Conservation (phyloP, 2,888 invertebrate species). For the Acleris cristana region DNA sequence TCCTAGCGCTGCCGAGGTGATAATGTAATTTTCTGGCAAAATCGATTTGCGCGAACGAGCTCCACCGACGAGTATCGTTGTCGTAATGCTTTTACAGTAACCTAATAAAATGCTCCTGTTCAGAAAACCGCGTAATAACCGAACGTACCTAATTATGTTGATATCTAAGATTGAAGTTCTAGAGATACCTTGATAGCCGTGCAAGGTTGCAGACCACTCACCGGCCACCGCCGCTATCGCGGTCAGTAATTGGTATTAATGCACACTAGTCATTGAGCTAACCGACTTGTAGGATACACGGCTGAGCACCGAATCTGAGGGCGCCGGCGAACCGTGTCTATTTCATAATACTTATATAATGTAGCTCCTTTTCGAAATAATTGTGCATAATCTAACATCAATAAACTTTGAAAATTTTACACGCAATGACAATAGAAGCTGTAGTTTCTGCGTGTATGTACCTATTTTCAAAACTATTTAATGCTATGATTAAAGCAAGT, state of each 20-base stretch:
- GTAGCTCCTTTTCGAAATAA: conserved; percentile 4
- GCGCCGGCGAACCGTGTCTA: conserved; percentile 55
- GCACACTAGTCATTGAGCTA: conserved; percentile 58
- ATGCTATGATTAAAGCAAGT: conserved; percentile 11
- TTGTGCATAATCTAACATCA: background rate
- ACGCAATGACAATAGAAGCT: background rate
- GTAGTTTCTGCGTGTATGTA: background rate
- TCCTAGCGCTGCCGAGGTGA: conserved; percentile 9
- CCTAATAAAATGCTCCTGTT: conserved; percentile 12
- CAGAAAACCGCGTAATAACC: conserved; percentile 10
- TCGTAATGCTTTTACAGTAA: conserved; percentile 13
- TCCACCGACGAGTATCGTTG: background rate
- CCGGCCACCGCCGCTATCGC: conserved; percentile 36
- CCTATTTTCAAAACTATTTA: background rate
- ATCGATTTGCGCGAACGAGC: conserved; percentile 24
- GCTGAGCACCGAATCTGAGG: conserved; percentile 57
- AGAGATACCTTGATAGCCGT: conserved; percentile 59
- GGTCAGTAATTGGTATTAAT: conserved; percentile 51
- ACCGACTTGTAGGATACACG: conserved; percentile 68
- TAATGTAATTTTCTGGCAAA: conserved; percentile 18
- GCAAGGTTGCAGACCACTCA: conserved; percentile 60
- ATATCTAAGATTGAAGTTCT: conserved; percentile 39
- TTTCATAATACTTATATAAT: conserved; percentile 32
- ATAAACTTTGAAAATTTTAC: background rate
- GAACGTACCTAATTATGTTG: conserved; percentile 20